A percentile compares a stretch with the other conserved stretches of the same genome.
Evolutionary conservation across 2,113 vertebrate genomes (phyloP).

Genomic region (Cyanoramphus novaezelandiae): DNA sequence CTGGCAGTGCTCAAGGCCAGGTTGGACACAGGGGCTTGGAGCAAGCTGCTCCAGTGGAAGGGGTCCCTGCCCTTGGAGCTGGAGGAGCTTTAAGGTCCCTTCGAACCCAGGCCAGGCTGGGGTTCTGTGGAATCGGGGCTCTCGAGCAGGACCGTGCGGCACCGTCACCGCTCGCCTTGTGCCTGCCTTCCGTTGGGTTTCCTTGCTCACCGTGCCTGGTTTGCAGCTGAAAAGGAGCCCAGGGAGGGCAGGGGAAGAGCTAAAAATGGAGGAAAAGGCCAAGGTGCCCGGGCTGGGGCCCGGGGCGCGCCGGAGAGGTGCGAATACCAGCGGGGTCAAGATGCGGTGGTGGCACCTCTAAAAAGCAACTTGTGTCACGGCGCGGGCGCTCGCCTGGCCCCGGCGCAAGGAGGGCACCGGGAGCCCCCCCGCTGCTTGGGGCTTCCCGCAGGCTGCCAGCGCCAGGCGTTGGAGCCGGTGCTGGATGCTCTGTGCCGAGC

Average conservation of each 20-base stretch:
- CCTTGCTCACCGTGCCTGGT: not conserved
- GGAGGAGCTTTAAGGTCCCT: too few relatives aligned
- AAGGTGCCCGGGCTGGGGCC: not conserved
- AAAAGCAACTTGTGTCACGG: constrained; percentile 51
- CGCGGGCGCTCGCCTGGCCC: not conserved
- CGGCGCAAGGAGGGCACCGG: not conserved
- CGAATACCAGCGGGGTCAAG: constrained; percentile 24
- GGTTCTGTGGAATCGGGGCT: not conserved
- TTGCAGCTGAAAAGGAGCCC: not conserved
- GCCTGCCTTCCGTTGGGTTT: not conserved
- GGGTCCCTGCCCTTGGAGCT: too few relatives aligned
- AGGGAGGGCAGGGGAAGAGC: not conserved
- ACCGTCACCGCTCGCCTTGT: accelerated
- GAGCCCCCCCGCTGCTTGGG: too few relatives aligned
- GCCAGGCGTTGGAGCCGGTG: too few relatives aligned
- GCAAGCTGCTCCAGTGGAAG: too few relatives aligned
- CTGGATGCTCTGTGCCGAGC: too few relatives aligned
- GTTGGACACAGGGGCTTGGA: too few relatives aligned
- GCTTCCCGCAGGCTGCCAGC: too few relatives aligned
- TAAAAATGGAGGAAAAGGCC: not conserved
- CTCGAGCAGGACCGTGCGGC: not conserved
- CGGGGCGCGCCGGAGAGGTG: not conserved
- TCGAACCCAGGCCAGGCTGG: too few relatives aligned
- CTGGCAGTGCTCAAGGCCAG: too few relatives aligned
- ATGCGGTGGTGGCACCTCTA: not conserved